Evolutionary conservation across 2,888 invertebrate genomes (phyloP), one percentile per base, ranked within the genome.

Genomic region (Crematogaster levior): DNA sequence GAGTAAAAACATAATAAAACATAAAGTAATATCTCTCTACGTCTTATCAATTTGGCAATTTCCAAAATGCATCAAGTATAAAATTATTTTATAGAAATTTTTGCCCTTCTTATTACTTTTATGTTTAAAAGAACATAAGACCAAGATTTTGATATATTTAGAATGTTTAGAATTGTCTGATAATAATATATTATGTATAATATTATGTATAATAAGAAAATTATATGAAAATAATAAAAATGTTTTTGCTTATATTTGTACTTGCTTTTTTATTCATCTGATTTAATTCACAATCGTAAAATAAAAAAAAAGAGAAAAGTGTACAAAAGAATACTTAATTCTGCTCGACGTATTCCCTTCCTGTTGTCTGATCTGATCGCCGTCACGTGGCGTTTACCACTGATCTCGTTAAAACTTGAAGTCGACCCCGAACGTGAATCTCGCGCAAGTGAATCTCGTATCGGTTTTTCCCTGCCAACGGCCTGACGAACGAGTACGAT

Each of bases 361-460:
- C 83, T 58, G 53, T 46, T 74, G 53, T 61, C 79, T 51, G 37
- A 61, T 60, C 53, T 34, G 80, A 9, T 61, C 74, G 60, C 34
- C 84, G 86, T 86, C 79, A 86, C 81, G 84, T 79, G 34, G 81
- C 82, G 74, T 84, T 88, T 86, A 85, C 75, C 83, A 46, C 72
- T 85, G 89, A 88, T 88, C 88, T 86, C 81, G 85, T 88, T 88
- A 85, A 88, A 88, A 88, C 77, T 88, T 86, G 81, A 88, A 88
- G 77, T 85, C 79, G 66, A 80, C 63, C 9, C 58, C 70, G 77
- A 81, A 82, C 66, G 37, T n/a, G n/a, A n/a, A 34, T 58, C 48
- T 77, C 84, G 58, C 61, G 40, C 56, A 46, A 79, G n/a, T 56
- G 60, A 56, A 68, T 72, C 37, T 60, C 73, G 68, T 84, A 88